Evolutionary conservation across 23 tunicate genomes (phyloP).

Genomic region (Aplidium turbinatum): DNA sequence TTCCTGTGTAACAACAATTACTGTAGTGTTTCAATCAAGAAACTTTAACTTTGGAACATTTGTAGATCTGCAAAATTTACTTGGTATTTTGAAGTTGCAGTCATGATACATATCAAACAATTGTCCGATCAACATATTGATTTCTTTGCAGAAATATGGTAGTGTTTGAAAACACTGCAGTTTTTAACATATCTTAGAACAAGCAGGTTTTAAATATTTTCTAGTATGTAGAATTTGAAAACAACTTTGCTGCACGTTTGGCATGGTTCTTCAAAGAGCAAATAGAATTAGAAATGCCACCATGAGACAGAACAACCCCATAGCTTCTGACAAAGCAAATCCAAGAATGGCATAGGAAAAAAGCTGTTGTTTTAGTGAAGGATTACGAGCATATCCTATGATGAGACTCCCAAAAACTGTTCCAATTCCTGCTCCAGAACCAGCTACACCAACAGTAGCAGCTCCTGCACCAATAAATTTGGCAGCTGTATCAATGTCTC

Average conservation of each 20-base stretch:
- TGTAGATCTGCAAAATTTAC: no score
- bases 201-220: no score
- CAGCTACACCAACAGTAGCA: slow-evolving; percentile 99
- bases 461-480: slow-evolving; percentile 99
- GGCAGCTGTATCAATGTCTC: slow-evolving; percentile 99
- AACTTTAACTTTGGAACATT: no score
- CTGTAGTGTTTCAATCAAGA: no score
- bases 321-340: slow-evolving; percentile 99
- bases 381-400: slow-evolving; percentile 99
- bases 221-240: not conserved
- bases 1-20: no score
- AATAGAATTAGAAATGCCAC: slow-evolving; percentile 97
- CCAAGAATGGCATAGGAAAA: slow-evolving; percentile 98
- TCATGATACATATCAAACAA: no score
- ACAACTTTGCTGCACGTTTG: not conserved
- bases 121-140: no score
- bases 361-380: slow-evolving; percentile 96
- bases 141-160: no score
- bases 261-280: slow-evolving; percentile 90
- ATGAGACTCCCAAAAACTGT: slow-evolving; percentile 98
- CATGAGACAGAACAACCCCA: slow-evolving; percentile 99
- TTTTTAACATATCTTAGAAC: no score
- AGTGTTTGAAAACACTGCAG: no score
- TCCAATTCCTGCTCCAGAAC: slow-evolving; percentile 99
- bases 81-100: no score